A percentile compares a stretch with the other conserved stretches of the same genome.
These are phyloP conservation scores for Sesamia inferens DNA, from an alignment of 2,888 invertebrate genomes.

Conservation along the genomic window DNA sequence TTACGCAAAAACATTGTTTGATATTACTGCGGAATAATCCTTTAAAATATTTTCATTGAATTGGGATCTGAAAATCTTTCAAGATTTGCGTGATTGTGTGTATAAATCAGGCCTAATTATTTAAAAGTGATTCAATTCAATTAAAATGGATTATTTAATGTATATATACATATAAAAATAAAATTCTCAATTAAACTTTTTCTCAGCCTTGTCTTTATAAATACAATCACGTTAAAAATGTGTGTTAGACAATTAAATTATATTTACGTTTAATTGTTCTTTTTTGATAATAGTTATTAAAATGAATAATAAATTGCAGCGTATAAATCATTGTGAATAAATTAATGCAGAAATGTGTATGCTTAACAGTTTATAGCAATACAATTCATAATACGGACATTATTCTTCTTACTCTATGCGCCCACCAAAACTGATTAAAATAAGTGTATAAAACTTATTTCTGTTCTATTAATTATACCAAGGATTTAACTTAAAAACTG, in stretches of 20 bases:
- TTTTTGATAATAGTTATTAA: slow-evolving; percentile 10
- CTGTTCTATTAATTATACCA: slow-evolving; percentile 17
- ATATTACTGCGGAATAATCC: not conserved
- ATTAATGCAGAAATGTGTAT: slow-evolving; percentile 54
- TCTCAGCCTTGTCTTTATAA: slow-evolving; percentile 30
- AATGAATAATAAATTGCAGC: slow-evolving; percentile 34
- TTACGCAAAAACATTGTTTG: not conserved
- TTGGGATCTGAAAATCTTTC: slow-evolving; percentile 14
- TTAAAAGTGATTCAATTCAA: slow-evolving; percentile 45
- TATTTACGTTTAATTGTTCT: slow-evolving; percentile 4
- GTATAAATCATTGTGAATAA: slow-evolving; percentile 49
- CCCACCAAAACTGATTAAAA: slow-evolving; percentile 43
- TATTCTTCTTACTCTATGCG: slow-evolving; percentile 51
- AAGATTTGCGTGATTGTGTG: slow-evolving; percentile 50
- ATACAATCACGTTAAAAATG: slow-evolving; percentile 44
- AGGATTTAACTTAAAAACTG: slow-evolving; percentile 2
- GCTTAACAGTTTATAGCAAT: slow-evolving; percentile 53
- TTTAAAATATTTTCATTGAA: slow-evolving; percentile 42
- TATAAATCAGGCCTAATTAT: slow-evolving; percentile 44
- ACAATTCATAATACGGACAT: slow-evolving; percentile 52
- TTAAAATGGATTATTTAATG: slow-evolving; percentile 33
- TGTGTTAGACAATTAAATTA: slow-evolving; percentile 1
- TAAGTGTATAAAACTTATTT: slow-evolving; percentile 14
- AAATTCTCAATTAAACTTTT: slow-evolving; percentile 10
- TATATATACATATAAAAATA: no score